A percentile compares a stretch with the other conserved stretches of the same genome.
Evolutionary conservation across 2,113 vertebrate genomes (phyloP).

Genomic region (Canis aureus): DNA sequence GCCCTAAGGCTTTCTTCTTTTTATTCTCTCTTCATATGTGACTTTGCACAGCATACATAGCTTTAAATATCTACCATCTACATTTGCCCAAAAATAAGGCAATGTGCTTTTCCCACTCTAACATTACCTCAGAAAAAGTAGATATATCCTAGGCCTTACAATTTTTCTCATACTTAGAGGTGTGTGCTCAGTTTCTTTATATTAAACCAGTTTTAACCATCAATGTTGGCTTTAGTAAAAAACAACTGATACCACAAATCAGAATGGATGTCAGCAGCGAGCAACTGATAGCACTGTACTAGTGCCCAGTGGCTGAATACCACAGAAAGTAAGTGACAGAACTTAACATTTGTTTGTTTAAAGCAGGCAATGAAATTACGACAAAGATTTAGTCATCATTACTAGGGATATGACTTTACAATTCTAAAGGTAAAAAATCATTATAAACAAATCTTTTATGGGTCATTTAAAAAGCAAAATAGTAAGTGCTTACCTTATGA

Average conservation of each 20-base stretch:
- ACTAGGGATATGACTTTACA: not conserved
- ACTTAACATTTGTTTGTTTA: not conserved
- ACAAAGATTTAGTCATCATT: conserved; percentile 16
- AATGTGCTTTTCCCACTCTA: not conserved
- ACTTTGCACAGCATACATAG: not conserved
- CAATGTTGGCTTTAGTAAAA: conserved; percentile 23
- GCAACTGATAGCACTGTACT: not conserved
- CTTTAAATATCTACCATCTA: conserved; percentile 38
- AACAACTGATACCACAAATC: conserved; percentile 25
- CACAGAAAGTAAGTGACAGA: not conserved
- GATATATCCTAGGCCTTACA: not conserved
- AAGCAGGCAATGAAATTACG: conserved; percentile 28
- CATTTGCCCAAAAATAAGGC: not conserved
- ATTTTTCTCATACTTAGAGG: not conserved
- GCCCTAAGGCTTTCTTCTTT: not conserved
- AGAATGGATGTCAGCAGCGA: not conserved
- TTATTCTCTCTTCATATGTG: not conserved
- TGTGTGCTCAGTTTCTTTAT: conserved; percentile 33
- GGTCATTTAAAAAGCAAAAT: conserved; percentile 26
- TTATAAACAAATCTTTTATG: not conserved
- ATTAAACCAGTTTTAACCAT: conserved; percentile 48
- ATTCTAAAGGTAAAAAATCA: conserved; percentile 31
- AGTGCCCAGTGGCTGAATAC: not conserved
- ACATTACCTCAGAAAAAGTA: not conserved
- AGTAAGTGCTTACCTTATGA: not conserved